These are phyloP conservation scores for Aradophagus sp. DNA, from an alignment of 1,140 invertebrate genomes.

Conservation along the genomic window DNA sequence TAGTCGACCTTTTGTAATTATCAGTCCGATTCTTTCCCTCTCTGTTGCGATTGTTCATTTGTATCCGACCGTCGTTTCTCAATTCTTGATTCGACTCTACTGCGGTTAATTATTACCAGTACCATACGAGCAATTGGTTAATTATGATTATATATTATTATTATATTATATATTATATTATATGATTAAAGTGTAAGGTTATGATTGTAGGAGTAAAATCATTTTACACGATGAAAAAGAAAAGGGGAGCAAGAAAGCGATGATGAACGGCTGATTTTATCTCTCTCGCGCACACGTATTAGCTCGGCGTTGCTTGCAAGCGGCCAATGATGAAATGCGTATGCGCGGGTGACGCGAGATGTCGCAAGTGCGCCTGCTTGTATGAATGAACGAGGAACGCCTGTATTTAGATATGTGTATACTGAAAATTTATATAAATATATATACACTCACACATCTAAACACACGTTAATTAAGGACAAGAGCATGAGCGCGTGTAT, in stretches of 20 bases:
- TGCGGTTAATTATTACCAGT: conserved; percentile 53
- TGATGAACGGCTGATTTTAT: too few species aligned
- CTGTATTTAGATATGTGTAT: conserved; percentile 61
- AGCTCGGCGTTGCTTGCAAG: too few species aligned
- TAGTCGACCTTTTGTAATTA: conserved; percentile 68
- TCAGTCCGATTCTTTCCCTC: conserved; percentile 38
- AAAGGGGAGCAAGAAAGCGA: conserved; percentile 11
- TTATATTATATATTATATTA: conserved; percentile 29
- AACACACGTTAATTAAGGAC: conserved; percentile 1
- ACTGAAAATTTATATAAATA: conserved; percentile 53
- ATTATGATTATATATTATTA: conserved; percentile 57
- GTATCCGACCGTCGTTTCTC: conserved; percentile 6
- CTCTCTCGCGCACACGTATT: conserved; percentile 43
- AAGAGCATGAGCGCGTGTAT: conserved; percentile 34
- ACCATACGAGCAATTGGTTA: conserved; percentile 35
- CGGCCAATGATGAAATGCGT: conserved; percentile 19
- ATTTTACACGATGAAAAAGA: conserved; percentile 19
- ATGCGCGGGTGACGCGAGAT: conserved; percentile 51
- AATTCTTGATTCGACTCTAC: too few species aligned
- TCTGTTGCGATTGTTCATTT: conserved; percentile 23
- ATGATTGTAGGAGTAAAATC: conserved; percentile 31
- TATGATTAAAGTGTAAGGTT: conserved; percentile 33
- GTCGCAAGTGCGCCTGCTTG: conserved; percentile 57
- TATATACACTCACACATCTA: conserved; percentile 52
- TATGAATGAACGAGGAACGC: conserved; percentile 58